Base-by-base conservation (phyloP, 2,797 vertebrate species). In the Triplophysa yarkandensis region DNA sequence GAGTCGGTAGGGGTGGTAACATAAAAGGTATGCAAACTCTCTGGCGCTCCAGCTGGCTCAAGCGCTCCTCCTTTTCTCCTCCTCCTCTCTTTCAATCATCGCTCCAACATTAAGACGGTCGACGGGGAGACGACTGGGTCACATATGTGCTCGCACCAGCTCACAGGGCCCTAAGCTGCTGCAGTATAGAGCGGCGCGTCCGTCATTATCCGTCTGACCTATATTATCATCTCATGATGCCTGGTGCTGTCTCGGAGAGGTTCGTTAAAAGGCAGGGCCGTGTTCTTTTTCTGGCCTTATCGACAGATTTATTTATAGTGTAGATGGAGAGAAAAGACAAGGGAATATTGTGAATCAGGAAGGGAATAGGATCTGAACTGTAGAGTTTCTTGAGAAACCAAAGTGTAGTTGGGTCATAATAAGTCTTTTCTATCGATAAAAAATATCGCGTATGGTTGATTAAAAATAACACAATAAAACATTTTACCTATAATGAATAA, bases 11-110 rank as follows among this genome's bases (percentile, higher is more conserved):
- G 67, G 67, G 67, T 63, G 69, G 77, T 74, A 74, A 80, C 81
- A 80, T 80, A 66, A 81, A 81, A 84, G 74, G 77, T 71, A 80
- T 64, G 78, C 65, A 52, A 78, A 78, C 77, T 81, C 67, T 80
- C 58, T 58, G 73, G 71, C 65, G 72, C 80, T 77, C 80, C 80
- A 82, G 79, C 80, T 84, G 80, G 71, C 48, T 19, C 23, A 39
- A 9, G 28, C n/a, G 60, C 80, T 77, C 69, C 70, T 63, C 74
- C 75, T 58, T 62, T 71, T 43, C 46, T 76, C 72, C 74, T 67
- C 71, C 28, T 63, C 30, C 55, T 43, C 69, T 64, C 21, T 69
- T 60, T 74, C 68, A 70, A 61, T 69, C 55, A 77, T 77, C 54
- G 50, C 68, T 78, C 70, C 32, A 61, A 70, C 76, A 80, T 43